These are phyloP conservation scores for Strigops habroptila DNA, from an alignment of 2,113 vertebrate genomes.

Conservation along the genomic window DNA sequence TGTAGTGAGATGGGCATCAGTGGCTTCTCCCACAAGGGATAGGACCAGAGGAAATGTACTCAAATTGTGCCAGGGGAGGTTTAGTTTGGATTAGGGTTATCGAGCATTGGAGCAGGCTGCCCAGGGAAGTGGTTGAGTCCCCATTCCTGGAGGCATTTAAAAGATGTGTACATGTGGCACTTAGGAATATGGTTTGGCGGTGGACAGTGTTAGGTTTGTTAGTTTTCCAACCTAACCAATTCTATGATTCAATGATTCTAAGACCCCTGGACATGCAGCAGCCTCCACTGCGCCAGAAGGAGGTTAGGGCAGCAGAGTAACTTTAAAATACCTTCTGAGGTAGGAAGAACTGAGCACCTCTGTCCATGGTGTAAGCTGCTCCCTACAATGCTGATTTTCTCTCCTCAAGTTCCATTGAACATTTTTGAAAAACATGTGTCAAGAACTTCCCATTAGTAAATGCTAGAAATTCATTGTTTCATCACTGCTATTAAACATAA, in stretches of 20 bases:
- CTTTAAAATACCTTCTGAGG: not conserved
- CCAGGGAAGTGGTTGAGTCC: rapidly evolving
- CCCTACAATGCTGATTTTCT: not conserved
- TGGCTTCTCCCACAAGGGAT: not conserved
- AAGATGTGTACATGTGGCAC: not conserved
- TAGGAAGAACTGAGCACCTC: rapidly evolving
- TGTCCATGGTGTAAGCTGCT: not conserved
- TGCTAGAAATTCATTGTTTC: not conserved
- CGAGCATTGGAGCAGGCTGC: not conserved
- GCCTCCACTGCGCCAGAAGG: not conserved
- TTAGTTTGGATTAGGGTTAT: not conserved
- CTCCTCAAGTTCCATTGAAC: not conserved
- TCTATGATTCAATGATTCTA: not conserved
- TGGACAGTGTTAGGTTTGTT: not conserved
- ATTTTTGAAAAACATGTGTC: not conserved
- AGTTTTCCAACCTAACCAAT: not conserved
- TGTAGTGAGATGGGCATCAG: not conserved
- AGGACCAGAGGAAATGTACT: not conserved
- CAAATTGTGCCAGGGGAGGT: not conserved
- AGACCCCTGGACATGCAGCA: not conserved
- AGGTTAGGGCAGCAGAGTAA: not conserved
- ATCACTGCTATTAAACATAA: not conserved
- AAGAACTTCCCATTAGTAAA: not conserved
- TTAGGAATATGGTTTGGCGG: not conserved
- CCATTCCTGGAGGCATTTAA: not conserved